Base-by-base conservation (phyloP, 2,797 vertebrate genomes). In the Typhlichthys subterraneus region DNA sequence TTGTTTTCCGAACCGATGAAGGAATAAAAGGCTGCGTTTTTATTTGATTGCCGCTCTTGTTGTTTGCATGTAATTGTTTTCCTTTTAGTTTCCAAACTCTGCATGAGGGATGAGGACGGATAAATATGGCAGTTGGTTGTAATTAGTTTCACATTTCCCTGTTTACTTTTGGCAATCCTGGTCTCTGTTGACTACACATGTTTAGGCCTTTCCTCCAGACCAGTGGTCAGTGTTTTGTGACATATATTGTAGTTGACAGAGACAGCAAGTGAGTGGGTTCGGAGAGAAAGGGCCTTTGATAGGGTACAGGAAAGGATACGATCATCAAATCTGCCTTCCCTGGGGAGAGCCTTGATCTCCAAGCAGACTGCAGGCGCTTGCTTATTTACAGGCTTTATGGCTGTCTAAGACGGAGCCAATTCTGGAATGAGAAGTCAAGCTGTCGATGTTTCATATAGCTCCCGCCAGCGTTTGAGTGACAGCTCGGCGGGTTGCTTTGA, bases 251-350 rank as follows among this genome's bases (percentile, higher is more conserved):
- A 75, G 69, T 53, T 63, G 61, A 73, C 65, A 71, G 65, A 31
- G 54, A 54, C 75, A 70, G 57, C 66, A 55, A 63, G 50, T 8
- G 42, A 13, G 0, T 19, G 53, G 15, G 10, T n/a, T 9, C 45
- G 57, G 45, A 31, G 42, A 3, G 73, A 69, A 64, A 69, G 73
- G 59, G 67, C 33, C 78, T 82, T 77, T 68, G 61, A 45, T n/a
- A 61, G 65, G 73, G 81, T 69, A 72, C 81, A 80, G 85, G 80
- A 87, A 88, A 78, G 77, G 81, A 78, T 80, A 65, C 75, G 77
- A 87, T 87, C 81, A 82, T 88, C 79, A 80, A 73, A 86, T 85
- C 73, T 66, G 58, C 71, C 53, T 47, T 89, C 86, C 85, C 84
- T 12, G 29, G 77, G 70, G 87, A 83, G 70, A 59, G 77, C 81